Base-by-base conservation (phyloP, 2,113 vertebrate species). In the Bubo blakistoni region DNA sequence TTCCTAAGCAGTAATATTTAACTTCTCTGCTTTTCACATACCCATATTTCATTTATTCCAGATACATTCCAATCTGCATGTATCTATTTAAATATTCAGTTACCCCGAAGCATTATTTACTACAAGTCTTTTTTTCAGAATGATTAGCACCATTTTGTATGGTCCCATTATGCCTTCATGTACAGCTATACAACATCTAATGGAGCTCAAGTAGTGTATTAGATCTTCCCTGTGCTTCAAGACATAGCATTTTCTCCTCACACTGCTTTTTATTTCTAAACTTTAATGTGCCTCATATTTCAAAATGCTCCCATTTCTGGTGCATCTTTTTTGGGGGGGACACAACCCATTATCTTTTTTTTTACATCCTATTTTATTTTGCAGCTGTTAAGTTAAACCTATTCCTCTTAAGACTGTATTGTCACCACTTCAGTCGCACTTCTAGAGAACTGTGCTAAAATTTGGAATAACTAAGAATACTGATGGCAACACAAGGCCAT, bases 361-460 rank as follows among this genome's bases (percentile, higher is more conserved):
- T 86, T 22, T 1, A 84, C 65, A 87, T 92, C 24, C 22, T 22
- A 62, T 88, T 90, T 88, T 74, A 86, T 70, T 90, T 73, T 27
- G 8, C 72, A 78, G 73, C 83, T 87, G 9, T 59, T 59, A 89
- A 83, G 70, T 82, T 55, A 86, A 95, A 81, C 65, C 67, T 76
- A 62, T 84, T 76, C 52, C 77, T 93, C 65, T 71, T 90, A 81
- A 74, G 47, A 86, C 57, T 47, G 20, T 44, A 66, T 54, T 86
- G 65, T 62, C 77, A 94, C 69, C 51, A 67, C 72, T 92, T 92
- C 55, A 93, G 61, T 34, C 67, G 42, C 65, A 79, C 40, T 86
- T 86, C 40, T 66, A 22, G 94, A 94, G 63, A 88, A 76, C 86
- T 87, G n/a, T 79, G 73, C 73, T 92, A 85, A 87, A 89, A 92